A percentile compares a stretch with the other conserved stretches of the same genome.
phyloP scores from a whole-genome alignment of 2,888 invertebrate genomes.

The Atrina japonica region DNA sequence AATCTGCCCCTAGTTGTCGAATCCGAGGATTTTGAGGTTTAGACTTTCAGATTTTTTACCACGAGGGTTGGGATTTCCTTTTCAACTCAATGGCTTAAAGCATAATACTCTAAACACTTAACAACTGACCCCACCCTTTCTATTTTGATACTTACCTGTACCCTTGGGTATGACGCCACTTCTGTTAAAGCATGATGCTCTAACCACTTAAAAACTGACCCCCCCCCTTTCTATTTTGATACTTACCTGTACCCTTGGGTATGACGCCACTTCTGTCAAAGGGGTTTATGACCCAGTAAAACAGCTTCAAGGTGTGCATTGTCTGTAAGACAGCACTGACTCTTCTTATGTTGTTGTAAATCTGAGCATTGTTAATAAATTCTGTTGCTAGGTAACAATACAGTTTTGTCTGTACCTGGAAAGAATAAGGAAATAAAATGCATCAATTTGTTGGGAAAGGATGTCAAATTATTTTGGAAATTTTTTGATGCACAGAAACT shows the following conservation, averaged over 20 bases:
- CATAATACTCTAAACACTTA: background rate
- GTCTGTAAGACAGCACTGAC: conserved; percentile 99
- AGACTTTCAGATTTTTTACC: too few species aligned
- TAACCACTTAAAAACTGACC: background rate
- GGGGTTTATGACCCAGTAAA: conserved; percentile 99
- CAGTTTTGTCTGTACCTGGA: conserved; percentile 88
- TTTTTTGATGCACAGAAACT: too few species aligned
- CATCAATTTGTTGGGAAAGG: too few species aligned
- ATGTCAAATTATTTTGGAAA: too few species aligned
- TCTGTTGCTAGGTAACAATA: conserved; percentile 99
- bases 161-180: conserved; percentile 98
- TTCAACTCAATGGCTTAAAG: too few species aligned
- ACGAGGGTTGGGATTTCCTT: too few species aligned
- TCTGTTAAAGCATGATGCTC: too few species aligned
- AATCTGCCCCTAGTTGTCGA: too few species aligned
- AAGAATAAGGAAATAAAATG: conserved; percentile 32
- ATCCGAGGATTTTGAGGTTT: too few species aligned
- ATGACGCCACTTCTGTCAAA: conserved; percentile 95
- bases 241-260: conserved; percentile 95
- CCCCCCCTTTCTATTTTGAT: background rate
- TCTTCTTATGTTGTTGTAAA: conserved; percentile 96
- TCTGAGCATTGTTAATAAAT: conserved; percentile 97
- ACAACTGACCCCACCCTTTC: background rate
- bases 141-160: conserved; percentile 91
- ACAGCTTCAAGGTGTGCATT: conserved; percentile 98